Conservation (phyloP, 2,797 vertebrate genomes). For the Oryzias dopingdopingensis region DNA sequence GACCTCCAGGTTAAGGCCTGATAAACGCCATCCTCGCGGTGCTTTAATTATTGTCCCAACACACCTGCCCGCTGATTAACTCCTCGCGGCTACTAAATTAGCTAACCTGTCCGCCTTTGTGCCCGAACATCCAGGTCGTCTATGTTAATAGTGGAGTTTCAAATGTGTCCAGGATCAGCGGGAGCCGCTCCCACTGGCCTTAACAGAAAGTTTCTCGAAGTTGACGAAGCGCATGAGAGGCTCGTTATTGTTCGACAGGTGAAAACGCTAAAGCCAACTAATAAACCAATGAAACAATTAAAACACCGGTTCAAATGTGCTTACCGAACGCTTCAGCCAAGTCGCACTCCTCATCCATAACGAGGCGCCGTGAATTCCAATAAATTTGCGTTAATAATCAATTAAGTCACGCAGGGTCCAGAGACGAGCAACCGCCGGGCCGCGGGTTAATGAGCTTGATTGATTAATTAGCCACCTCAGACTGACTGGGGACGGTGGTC, state of each 20-base stretch:
- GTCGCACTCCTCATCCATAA: constrained; percentile 66
- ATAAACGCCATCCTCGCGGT: constrained; percentile 5
- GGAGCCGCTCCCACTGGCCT: constrained; percentile 18
- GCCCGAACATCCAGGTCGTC: constrained; percentile 44
- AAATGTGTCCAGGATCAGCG: constrained; percentile 13
- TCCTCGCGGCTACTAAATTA: constrained; percentile 49
- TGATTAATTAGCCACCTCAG: constrained; percentile 57
- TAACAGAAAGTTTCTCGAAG: background rate
- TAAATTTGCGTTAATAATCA: constrained; percentile 55
- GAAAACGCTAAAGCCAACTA: constrained; percentile 15
- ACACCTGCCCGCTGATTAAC: constrained; percentile 66
- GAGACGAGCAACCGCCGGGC: background rate
- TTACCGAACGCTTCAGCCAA: constrained; percentile 69
- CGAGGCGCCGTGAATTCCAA: constrained; percentile 46
- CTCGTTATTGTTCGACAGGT: background rate
- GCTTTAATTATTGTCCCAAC: constrained; percentile 64
- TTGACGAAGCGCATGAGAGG: no score
- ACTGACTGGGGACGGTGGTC: constrained; percentile 14
- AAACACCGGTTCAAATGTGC: constrained; percentile 22
- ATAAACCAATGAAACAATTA: constrained; percentile 55
- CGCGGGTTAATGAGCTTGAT: constrained; percentile 46
- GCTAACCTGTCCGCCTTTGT: constrained; percentile 24
- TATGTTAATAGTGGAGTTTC: constrained; percentile 57
- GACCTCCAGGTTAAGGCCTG: no score
- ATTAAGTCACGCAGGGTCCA: constrained; percentile 42